Conservation (phyloP, 2,113 vertebrate species). For the Calyptomena viridis region DNA sequence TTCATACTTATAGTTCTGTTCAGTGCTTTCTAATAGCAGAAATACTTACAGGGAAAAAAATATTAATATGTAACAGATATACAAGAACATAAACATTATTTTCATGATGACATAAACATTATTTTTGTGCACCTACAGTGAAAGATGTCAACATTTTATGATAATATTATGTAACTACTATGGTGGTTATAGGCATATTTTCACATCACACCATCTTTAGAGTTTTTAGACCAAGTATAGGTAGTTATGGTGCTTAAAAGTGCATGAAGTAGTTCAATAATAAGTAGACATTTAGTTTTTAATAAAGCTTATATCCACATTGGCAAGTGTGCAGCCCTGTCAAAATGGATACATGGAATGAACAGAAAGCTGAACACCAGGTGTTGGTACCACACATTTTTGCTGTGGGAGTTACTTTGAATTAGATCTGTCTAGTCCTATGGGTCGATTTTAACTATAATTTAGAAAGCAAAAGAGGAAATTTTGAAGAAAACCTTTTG, state of each 20-base stretch:
- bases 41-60: not conserved
- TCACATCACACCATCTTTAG: not conserved
- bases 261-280: not conserved
- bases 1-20: not conserved
- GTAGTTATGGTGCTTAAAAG: not conserved
- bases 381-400: not conserved
- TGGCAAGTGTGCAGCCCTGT: not conserved
- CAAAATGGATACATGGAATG: rapidly evolving
- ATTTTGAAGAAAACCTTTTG: not conserved
- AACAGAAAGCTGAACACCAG: not conserved
- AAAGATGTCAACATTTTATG: not conserved
- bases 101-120: too few relatives aligned
- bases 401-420: not conserved
- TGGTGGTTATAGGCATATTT: not conserved
- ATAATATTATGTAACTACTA: not conserved
- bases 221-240: not conserved
- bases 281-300: not conserved
- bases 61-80: not conserved
- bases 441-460: not conserved
- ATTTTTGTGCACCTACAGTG: not conserved
- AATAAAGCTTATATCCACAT: not conserved
- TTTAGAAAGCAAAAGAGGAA: not conserved
- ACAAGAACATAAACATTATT: not conserved
- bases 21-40: not conserved
- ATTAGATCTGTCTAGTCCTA: not conserved